Conservation (phyloP, 1,140 invertebrate genomes). For the Drosophila sproati region DNA sequence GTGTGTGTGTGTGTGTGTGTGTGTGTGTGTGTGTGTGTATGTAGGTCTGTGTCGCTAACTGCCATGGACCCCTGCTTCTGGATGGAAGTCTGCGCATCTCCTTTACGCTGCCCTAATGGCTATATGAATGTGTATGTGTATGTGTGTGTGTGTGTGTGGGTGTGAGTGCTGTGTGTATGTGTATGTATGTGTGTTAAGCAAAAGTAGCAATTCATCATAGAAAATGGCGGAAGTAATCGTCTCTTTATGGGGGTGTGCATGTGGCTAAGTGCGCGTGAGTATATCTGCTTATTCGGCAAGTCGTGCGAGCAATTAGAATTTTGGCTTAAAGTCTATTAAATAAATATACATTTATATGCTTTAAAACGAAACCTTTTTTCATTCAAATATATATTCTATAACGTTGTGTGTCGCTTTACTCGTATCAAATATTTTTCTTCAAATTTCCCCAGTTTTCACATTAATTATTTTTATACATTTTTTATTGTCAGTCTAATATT, state of each 20-base stretch:
- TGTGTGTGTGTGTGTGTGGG: conserved; percentile 15
- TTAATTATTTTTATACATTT: too few species aligned
- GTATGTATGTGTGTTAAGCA: conserved; percentile 53
- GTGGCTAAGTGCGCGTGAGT: conserved; percentile 29
- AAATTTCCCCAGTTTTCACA: too few species aligned
- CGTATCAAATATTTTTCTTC: too few species aligned
- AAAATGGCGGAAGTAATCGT: conserved; percentile 84
- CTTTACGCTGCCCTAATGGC: conserved; percentile 42
- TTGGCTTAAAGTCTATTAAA: not conserved
- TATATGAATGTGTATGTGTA: conserved; percentile 11
- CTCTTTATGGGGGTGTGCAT: conserved; percentile 57
- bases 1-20: conserved; percentile 4
- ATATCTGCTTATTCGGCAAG: conserved; percentile 35
- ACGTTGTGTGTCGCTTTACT: too few species aligned
- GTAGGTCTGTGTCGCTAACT: conserved; percentile 53
- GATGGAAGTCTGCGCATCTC: conserved; percentile 71
- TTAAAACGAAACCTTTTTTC: too few species aligned
- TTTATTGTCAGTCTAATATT: too few species aligned
- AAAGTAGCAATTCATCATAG: conserved; percentile 84
- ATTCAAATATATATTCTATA: not conserved
- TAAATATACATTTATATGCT: too few species aligned
- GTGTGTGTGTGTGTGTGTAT: not conserved
- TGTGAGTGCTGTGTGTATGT: too few species aligned
- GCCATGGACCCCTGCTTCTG: conserved; percentile 22
- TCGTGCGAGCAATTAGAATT: conserved; percentile 57